These are phyloP conservation scores for Paragorgia papillata DNA, from an alignment of 92 coral and sea anemone genomes.

Conservation along the genomic window DNA sequence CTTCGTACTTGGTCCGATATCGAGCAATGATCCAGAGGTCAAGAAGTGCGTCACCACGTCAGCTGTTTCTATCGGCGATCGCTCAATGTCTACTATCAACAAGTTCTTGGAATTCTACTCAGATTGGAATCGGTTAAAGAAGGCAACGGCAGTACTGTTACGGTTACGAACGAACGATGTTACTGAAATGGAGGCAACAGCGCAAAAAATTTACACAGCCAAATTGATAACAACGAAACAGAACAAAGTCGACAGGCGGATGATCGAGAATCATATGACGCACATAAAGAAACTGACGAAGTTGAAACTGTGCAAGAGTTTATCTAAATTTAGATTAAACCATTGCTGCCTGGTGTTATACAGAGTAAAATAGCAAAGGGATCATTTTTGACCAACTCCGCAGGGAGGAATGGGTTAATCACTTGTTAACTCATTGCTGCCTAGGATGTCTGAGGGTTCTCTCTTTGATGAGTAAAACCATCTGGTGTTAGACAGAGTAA, in stretches of 20 bases:
- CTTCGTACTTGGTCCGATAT: constrained; percentile 2
- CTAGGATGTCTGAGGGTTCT: too few relatives aligned
- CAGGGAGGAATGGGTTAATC: too few relatives aligned
- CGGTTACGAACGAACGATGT: background rate
- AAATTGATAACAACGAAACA: too few relatives aligned
- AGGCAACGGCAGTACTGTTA: background rate
- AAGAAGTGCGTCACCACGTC: constrained; percentile 8
- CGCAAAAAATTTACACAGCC: background rate
- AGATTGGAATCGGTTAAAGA: constrained; percentile 5
- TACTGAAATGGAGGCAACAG: background rate
- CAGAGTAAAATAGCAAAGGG: too few relatives aligned
- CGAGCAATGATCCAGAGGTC: constrained; percentile 31
- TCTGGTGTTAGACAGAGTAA: too few relatives aligned
- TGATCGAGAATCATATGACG: too few relatives aligned
- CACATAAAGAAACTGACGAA: background rate
- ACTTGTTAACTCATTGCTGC: too few relatives aligned
- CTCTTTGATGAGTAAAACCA: too few relatives aligned
- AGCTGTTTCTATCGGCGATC: background rate
- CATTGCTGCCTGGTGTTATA: too few relatives aligned
- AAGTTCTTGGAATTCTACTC: constrained; percentile 7
- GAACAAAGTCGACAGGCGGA: too few relatives aligned
- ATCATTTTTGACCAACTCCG: too few relatives aligned
- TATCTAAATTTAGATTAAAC: too few relatives aligned
- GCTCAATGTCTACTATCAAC: constrained; percentile 1
- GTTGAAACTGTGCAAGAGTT: background rate